Evolutionary conservation across 2,113 vertebrate genomes (phyloP), one percentile per base, ranked within the genome.

Genomic region (Cephalopholis sonnerati): DNA sequence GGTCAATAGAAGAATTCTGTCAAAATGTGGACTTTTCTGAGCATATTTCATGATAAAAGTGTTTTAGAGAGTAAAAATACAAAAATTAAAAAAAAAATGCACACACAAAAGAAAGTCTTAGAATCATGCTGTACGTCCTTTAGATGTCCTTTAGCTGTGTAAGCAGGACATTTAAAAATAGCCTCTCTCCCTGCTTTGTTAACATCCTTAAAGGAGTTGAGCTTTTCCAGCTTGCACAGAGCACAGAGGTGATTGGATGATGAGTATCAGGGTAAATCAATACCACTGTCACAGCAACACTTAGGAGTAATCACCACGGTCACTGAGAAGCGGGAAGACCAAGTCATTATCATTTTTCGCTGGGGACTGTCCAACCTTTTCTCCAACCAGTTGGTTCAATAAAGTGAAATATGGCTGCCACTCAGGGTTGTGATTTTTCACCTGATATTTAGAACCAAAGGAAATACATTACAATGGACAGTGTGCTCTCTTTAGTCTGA

Each of bases 191-290:
- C 39, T 69, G 24, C 74, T 70, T 81, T 62, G 67, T 77, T 65
- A 58, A 62, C n/a, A 13, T 59, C 32, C 24, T 74, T 50, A 15
- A 67, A 79, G 68, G 67, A 72, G 3, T 57, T 48, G 57, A 29
- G 69, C 63, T 64, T 12, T 55, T 77, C 62, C 10, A 24, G 64
- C 78, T 77, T 6, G 1, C 64, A 72, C 50, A 41, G 74, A 78
- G 75, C 57, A 54, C 64, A 77, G 41, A 83, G 65, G 77, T 74
- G 82, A 90, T 27, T 72, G 68, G 79, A 89, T 75, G 74, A 90
- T 87, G 81, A 84, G 88, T 88, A 90, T 86, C 44, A 48, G 55
- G 62, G 59, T 74, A 67, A 90, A 90, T 94, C 89, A 82, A 92
- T 93, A 77, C 48, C 80, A 36, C 61, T 77, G 85, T 93, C 91